Conservation (phyloP, 2,888 invertebrate species). For the Andrena praecox region DNA sequence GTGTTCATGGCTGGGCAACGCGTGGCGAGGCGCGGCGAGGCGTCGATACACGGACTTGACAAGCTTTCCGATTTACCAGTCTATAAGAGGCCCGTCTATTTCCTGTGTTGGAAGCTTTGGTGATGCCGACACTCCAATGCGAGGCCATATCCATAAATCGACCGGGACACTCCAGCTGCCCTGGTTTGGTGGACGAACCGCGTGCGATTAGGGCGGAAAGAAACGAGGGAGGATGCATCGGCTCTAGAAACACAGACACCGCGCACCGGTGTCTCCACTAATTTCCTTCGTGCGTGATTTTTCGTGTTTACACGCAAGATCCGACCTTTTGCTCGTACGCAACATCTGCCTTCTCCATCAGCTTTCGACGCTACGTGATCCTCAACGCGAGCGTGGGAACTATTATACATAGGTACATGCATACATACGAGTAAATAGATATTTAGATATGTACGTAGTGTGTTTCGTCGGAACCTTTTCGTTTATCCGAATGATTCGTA, state of each 20-base stretch:
- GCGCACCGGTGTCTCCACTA: background rate
- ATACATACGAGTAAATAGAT: too few relatives aligned
- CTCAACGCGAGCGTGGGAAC: slow-evolving; percentile 1
- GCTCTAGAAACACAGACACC: background rate
- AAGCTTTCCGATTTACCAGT: slow-evolving; percentile 49
- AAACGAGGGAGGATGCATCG: background rate
- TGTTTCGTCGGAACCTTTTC: too few relatives aligned
- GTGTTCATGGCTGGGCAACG: slow-evolving; percentile 82
- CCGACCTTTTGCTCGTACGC: background rate
- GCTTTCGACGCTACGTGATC: background rate
- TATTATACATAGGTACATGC: background rate
- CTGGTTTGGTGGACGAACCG: slow-evolving; percentile 9
- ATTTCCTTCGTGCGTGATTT: background rate
- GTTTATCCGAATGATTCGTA: background rate
- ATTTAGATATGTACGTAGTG: too few relatives aligned
- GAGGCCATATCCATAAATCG: slow-evolving; percentile 63
- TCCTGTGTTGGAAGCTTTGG: slow-evolving; percentile 38
- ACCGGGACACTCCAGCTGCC: slow-evolving; percentile 51
- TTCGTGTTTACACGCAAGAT: background rate
- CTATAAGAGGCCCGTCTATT: slow-evolving; percentile 26
- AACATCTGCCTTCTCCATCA: slow-evolving; percentile 23
- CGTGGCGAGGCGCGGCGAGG: slow-evolving; percentile 61
- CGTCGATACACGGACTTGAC: slow-evolving; percentile 32
- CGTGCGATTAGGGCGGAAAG: slow-evolving; percentile 10
- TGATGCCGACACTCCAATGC: slow-evolving; percentile 26